Conservation (phyloP, 2,797 vertebrate genomes). For the Oceanodroma leucorhoa region DNA sequence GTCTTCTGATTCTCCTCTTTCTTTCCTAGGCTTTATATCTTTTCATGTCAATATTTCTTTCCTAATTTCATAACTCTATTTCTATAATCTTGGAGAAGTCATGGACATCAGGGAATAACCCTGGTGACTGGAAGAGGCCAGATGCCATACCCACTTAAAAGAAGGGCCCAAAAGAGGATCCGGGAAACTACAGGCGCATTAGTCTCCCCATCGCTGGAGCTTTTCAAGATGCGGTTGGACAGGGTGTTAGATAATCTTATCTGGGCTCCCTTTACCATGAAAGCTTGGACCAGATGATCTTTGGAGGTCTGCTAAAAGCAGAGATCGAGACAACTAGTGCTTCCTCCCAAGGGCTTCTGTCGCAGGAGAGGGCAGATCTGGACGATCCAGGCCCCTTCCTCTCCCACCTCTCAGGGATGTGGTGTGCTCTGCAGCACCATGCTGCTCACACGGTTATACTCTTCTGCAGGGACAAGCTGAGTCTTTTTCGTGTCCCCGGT, state of each 20-base stretch:
- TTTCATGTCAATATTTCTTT: neutral
- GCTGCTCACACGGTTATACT: no score
- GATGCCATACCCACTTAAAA: neutral
- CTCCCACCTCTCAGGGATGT: neutral
- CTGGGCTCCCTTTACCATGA: neutral
- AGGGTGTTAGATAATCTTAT: neutral
- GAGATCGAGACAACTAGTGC: neutral
- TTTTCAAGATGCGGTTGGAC: neutral
- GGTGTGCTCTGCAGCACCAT: neutral
- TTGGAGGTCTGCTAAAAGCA: neutral
- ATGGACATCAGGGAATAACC: neutral
- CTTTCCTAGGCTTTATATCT: neutral
- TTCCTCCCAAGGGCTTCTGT: neutral
- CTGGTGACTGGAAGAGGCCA: neutral
- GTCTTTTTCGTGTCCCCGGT: neutral
- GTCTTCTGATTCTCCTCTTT: neutral
- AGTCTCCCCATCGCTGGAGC: neutral
- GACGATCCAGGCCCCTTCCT: neutral
- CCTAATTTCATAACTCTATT: neutral
- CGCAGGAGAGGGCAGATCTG: no score
- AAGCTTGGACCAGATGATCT: neutral
- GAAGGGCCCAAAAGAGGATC: neutral
- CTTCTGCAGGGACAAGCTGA: neutral
- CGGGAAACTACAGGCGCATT: neutral
- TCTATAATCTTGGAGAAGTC: neutral